phyloP scores from a whole-genome alignment of 2,113 vertebrate species.

The Gymnorhina tibicen region DNA sequence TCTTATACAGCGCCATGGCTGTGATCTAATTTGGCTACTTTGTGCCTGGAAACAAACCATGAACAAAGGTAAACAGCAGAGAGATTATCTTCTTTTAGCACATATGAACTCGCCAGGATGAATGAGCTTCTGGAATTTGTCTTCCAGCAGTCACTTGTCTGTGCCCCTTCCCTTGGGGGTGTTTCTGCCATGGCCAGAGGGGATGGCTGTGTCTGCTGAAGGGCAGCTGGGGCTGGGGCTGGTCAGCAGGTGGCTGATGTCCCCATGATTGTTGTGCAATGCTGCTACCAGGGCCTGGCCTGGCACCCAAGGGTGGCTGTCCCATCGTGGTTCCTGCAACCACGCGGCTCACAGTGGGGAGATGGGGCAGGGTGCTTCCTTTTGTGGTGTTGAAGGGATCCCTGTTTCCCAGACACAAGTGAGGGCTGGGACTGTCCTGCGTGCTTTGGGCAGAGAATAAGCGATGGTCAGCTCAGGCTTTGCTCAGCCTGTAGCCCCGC shows the following conservation, averaged over 20 bases:
- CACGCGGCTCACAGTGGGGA: neutral
- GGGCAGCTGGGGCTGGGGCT: neutral
- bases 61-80: neutral
- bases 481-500: neutral
- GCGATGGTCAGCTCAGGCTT: fast-evolving
- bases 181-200: fast-evolving
- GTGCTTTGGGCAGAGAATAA: neutral
- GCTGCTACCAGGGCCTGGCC: neutral
- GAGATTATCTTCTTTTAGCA: neutral
- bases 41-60: neutral
- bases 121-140: neutral
- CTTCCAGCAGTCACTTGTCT: fast-evolving
- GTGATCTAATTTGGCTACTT: neutral
- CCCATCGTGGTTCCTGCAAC: neutral
- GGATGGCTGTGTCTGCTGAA: neutral
- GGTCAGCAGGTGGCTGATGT: neutral
- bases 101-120: neutral
- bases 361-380: neutral
- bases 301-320: neutral
- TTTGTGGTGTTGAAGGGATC: neutral
- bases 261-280: fast-evolving
- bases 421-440: neutral
- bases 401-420: neutral
- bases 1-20: neutral
- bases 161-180: no score